These are phyloP conservation scores for Andricus grossulariae DNA, from an alignment of 1,140 invertebrate species.

Conservation along the genomic window DNA sequence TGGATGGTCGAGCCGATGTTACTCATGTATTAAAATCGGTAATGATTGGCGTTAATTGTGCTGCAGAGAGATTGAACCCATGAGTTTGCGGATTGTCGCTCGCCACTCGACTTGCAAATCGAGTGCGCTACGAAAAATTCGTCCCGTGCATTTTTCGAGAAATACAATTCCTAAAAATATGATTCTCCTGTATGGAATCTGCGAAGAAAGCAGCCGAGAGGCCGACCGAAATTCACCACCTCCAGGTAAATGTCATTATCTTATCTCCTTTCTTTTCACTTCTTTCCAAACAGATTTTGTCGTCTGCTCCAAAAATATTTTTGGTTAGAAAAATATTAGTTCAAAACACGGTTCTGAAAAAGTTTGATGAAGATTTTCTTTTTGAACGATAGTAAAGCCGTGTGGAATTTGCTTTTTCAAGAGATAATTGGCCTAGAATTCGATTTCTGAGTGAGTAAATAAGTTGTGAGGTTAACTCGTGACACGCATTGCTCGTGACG, in stretches of 20 bases:
- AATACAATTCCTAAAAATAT: constrained; percentile 41
- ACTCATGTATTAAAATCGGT: constrained; percentile 11
- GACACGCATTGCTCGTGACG: no score
- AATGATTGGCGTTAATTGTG: constrained; percentile 47
- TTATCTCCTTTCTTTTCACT: neutral
- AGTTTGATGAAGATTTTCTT: neutral
- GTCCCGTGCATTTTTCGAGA: neutral
- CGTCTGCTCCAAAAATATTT: constrained; percentile 1
- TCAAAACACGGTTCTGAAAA: neutral
- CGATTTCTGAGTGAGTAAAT: constrained; percentile 44
- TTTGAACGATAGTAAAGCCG: constrained; percentile 25
- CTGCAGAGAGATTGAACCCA: constrained; percentile 42
- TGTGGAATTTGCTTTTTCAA: constrained; percentile 46
- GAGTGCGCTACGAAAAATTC: constrained; percentile 25
- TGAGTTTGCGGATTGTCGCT: constrained; percentile 42
- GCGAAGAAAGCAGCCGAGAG: constrained; percentile 27
- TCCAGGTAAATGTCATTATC: constrained; percentile 31
- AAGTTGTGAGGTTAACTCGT: no score
- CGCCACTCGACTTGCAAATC: constrained; percentile 42
- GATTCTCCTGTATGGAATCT: constrained; percentile 33
- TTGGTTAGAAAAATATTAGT: neutral
- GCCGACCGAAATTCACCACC: constrained; percentile 35
- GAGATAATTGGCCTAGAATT: constrained; percentile 48
- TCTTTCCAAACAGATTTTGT: constrained; percentile 13
- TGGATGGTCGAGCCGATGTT: neutral